A percentile compares a stretch with the other conserved stretches of the same genome.
phyloP scores from a whole-genome alignment of 2,888 invertebrate genomes.

The Autographa gamma region DNA sequence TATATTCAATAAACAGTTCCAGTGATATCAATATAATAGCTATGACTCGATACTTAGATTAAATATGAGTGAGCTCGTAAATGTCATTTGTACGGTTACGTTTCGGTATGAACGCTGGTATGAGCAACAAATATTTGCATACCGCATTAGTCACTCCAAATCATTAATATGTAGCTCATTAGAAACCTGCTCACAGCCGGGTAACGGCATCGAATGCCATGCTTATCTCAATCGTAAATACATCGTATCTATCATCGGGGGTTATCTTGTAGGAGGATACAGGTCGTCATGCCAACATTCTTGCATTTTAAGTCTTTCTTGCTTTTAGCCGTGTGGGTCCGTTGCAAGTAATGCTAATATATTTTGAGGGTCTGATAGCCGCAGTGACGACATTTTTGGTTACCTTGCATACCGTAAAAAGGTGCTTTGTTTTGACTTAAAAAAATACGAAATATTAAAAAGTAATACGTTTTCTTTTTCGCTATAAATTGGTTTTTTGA shows the following conservation, averaged over 20 bases:
- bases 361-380: no score
- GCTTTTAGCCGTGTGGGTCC: background rate
- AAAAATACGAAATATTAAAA: no score
- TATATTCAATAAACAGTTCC: background rate
- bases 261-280: background rate
- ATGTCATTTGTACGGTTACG: conserved; percentile 15
- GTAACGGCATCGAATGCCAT: conserved; percentile 6
- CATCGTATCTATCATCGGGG: conserved; percentile 14
- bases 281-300: background rate
- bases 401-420: background rate
- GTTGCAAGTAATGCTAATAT: no score
- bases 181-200: conserved; percentile 25
- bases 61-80: conserved; percentile 14
- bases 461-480: no score
- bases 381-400: no score
- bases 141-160: conserved; percentile 32
- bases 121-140: conserved; percentile 35
- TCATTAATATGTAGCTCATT: conserved; percentile 30
- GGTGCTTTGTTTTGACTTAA: no score
- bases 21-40: background rate
- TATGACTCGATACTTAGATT: conserved; percentile 4
- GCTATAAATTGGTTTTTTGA: no score
- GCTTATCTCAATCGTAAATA: conserved; percentile 22
- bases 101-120: conserved; percentile 18
- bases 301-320: background rate